These are phyloP conservation scores for Anas bernieri DNA, from an alignment of 2,797 vertebrate genomes.

Conservation along the genomic window DNA sequence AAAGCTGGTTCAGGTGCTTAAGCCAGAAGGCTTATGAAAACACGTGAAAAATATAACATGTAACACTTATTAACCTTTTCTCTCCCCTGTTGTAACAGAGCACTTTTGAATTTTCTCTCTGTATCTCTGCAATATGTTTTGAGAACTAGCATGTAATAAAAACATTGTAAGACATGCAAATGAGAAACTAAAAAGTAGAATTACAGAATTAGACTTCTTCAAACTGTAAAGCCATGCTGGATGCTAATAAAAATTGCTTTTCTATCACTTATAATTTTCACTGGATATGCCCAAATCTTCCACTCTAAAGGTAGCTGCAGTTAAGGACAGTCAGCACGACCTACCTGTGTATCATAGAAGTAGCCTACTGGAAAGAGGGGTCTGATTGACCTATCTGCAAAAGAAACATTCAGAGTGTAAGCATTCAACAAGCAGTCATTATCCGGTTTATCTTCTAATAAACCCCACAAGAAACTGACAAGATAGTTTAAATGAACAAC, in stretches of 20 bases:
- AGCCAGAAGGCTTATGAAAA: background rate
- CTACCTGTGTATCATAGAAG: constrained; percentile 97
- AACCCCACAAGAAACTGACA: background rate
- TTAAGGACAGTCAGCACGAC: background rate
- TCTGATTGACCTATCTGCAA: constrained; percentile 91
- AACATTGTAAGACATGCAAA: background rate
- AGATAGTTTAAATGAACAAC: background rate
- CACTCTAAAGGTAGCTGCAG: background rate
- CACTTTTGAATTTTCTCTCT: background rate
- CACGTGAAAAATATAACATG: rapidly evolving
- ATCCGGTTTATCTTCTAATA: background rate
- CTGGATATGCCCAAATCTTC: background rate
- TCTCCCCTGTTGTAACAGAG: background rate
- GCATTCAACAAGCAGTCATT: rapidly evolving
- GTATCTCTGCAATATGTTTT: background rate
- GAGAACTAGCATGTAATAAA: background rate
- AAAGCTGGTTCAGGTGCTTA: background rate
- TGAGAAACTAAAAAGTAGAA: background rate
- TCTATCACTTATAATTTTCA: background rate
- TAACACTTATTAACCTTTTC: background rate
- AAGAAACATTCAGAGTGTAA: background rate
- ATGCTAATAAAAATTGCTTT: background rate
- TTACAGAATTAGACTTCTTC: background rate
- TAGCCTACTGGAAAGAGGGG: constrained; percentile 95
- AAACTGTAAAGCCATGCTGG: background rate